phyloP scores from a whole-genome alignment of 2,888 invertebrate species.

The Cyaniris semiargus region DNA sequence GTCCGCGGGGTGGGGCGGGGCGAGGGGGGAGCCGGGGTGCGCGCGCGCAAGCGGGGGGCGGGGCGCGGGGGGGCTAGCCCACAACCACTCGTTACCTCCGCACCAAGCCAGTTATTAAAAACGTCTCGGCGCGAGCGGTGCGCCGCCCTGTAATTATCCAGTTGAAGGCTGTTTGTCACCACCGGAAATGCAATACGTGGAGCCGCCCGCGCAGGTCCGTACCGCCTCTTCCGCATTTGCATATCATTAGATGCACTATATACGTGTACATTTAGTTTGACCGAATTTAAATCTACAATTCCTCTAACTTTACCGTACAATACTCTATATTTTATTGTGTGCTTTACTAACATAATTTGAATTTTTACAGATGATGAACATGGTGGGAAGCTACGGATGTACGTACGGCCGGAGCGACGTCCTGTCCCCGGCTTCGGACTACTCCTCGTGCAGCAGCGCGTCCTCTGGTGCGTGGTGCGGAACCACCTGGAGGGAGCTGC shows the following conservation, averaged over 20 bases:
- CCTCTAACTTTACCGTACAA: neutral
- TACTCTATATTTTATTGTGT: neutral
- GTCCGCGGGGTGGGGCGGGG: constrained; percentile 53
- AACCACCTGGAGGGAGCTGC: constrained; percentile 63
- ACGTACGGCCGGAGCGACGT: constrained; percentile 76
- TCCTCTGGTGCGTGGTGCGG: constrained; percentile 68
- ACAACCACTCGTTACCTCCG: constrained; percentile 81
- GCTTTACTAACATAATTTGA: constrained; percentile 28
- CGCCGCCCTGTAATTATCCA: constrained; percentile 80
- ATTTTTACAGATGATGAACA: constrained; percentile 70
- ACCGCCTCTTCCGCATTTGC: constrained; percentile 56
- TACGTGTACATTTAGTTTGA: neutral
- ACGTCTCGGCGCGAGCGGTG: constrained; percentile 81
- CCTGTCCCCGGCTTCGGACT: constrained; percentile 70
- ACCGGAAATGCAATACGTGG: constrained; percentile 78
- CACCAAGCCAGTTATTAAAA: constrained; percentile 82
- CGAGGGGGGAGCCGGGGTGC: constrained; percentile 48
- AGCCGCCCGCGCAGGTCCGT: constrained; percentile 77
- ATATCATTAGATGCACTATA: constrained; percentile 43
- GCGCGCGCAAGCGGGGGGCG: constrained; percentile 47
- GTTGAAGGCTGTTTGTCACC: constrained; percentile 75
- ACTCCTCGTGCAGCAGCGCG: constrained; percentile 72
- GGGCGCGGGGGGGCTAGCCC: constrained; percentile 72
- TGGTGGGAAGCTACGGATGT: constrained; percentile 70
- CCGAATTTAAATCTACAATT: neutral